Conservation (phyloP, 2,113 vertebrate species). For the Tenebrosternarchus preto region DNA sequence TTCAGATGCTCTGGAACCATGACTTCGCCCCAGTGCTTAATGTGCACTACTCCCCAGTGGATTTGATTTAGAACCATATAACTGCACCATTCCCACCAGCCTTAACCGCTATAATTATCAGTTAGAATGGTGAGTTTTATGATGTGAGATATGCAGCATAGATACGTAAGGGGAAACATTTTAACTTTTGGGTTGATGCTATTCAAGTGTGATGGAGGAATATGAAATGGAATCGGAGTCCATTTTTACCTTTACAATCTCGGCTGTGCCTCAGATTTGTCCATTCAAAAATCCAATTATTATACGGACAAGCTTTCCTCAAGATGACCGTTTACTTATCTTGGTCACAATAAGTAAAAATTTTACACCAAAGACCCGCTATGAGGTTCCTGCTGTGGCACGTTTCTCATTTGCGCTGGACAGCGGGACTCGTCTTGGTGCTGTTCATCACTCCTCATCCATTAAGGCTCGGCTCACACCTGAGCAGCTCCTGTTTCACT, state of each 20-base stretch:
- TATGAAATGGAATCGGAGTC: neutral
- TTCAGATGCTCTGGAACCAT: slow-evolving; percentile 4
- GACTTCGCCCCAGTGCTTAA: slow-evolving; percentile 7
- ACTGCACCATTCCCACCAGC: slow-evolving; percentile 19
- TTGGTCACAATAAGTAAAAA: neutral
- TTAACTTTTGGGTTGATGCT: slow-evolving; percentile 19
- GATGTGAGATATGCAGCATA: slow-evolving; percentile 1
- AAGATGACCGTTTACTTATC: neutral
- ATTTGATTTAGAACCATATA: slow-evolving; percentile 26
- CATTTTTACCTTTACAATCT: neutral
- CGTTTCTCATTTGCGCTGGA: slow-evolving; percentile 45
- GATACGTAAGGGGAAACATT: neutral
- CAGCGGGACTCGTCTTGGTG: slow-evolving; percentile 25
- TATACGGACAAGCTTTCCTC: slow-evolving; percentile 12
- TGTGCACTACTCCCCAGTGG: slow-evolving; percentile 11
- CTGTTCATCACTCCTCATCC: slow-evolving; percentile 59
- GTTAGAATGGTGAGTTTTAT: slow-evolving; percentile 20
- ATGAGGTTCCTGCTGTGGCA: slow-evolving; percentile 27
- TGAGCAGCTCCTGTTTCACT: slow-evolving; percentile 69
- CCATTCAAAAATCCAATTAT: neutral
- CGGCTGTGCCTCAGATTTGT: neutral
- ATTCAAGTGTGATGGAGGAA: neutral
- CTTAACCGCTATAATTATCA: slow-evolving; percentile 34
- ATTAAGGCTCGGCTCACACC: slow-evolving; percentile 71
- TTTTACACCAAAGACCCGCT: neutral